Conservation (phyloP, 2,888 invertebrate genomes). For the Eristalis pertinax region DNA sequence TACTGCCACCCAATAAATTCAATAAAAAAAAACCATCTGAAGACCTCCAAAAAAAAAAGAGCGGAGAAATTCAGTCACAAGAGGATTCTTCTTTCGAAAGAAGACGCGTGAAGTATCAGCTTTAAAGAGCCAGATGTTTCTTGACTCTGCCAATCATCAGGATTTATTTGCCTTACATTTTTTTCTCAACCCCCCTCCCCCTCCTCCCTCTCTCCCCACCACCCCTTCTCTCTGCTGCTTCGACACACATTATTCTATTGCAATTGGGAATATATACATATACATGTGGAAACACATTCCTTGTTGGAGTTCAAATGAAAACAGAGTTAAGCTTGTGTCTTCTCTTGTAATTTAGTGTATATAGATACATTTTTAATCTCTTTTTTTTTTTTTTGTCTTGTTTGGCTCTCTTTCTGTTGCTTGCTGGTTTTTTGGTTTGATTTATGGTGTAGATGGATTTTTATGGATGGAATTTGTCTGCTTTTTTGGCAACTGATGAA, state of each 20-base stretch:
- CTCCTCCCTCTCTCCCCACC: not conserved
- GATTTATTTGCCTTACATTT: constrained; percentile 29
- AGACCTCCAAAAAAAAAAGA: constrained; percentile 7
- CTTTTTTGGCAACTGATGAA: constrained; percentile 54
- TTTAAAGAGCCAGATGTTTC: constrained; percentile 62
- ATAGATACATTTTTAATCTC: not conserved
- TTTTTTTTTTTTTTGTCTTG: constrained; percentile 22
- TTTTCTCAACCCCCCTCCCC: too few species aligned
- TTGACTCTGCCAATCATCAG: constrained; percentile 56
- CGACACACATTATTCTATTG: constrained; percentile 43
- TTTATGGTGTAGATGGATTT: constrained; percentile 63
- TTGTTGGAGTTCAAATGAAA: constrained; percentile 30
- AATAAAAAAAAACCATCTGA: constrained; percentile 22
- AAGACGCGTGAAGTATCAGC: constrained; percentile 17
- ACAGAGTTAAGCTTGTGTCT: constrained; percentile 18
- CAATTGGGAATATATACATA: constrained; percentile 47
- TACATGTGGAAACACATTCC: constrained; percentile 43
- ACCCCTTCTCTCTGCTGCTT: not conserved
- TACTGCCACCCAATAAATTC: constrained; percentile 59
- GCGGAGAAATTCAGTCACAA: constrained; percentile 10
- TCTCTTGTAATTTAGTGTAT: constrained; percentile 31
- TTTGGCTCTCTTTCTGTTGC: not conserved
- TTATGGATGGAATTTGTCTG: constrained; percentile 65
- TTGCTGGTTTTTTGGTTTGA: constrained; percentile 50
- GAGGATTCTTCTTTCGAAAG: constrained; percentile 17